phyloP scores from a whole-genome alignment of 2,888 invertebrate species.

The Tuberolachnus salignus region DNA sequence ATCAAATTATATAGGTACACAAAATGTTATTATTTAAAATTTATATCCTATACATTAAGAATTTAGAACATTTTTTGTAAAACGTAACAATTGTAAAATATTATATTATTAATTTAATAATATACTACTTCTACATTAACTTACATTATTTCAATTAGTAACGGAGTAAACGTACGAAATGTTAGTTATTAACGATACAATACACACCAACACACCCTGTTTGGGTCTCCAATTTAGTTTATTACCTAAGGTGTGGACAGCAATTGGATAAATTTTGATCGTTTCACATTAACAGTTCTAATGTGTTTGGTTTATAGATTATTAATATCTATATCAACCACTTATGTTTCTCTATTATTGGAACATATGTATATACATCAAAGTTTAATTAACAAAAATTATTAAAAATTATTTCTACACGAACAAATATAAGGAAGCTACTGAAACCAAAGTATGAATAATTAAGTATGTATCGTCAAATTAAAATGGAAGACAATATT shows the following conservation, averaged over 20 bases:
- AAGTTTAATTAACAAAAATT: too few relatives aligned
- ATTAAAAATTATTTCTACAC: neutral
- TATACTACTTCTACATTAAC: too few relatives aligned
- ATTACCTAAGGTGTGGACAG: conserved; percentile 38
- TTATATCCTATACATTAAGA: too few relatives aligned
- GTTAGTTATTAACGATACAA: neutral
- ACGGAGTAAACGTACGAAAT: neutral
- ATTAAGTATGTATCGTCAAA: too few relatives aligned
- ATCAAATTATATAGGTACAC: too few relatives aligned
- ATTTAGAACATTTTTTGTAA: too few relatives aligned
- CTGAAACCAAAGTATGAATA: neutral
- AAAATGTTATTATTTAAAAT: too few relatives aligned
- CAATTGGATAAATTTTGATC: conserved; percentile 23
- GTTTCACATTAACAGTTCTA: conserved; percentile 1
- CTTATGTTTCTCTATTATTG: too few relatives aligned
- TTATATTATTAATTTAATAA: conserved; percentile 9
- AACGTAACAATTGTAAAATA: too few relatives aligned
- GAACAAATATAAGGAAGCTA: neutral
- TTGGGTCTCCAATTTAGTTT: conserved; percentile 21
- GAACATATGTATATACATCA: too few relatives aligned
- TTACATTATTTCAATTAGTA: neutral
- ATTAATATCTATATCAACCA: neutral
- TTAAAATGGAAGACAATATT: too few relatives aligned
- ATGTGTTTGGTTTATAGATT: conserved; percentile 15
- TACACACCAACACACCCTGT: neutral